Base-by-base conservation (phyloP, 2,888 invertebrate genomes). In the Athrips mouffetella region DNA sequence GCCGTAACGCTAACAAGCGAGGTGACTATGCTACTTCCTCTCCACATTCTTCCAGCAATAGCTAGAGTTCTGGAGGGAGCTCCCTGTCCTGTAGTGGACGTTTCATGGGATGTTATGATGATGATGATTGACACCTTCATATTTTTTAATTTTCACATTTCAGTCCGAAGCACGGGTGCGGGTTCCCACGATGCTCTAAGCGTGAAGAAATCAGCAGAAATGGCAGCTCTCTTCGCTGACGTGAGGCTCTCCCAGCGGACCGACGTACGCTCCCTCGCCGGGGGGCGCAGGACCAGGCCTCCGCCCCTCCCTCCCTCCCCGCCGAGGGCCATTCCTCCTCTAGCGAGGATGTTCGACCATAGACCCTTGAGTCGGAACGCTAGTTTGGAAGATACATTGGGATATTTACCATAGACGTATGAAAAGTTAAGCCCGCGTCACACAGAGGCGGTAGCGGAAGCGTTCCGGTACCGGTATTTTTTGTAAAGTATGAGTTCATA, bases 191-290 rank as follows among this genome's bases (percentile, higher is more conserved):
- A 94, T 62, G 94, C 95, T 0, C 80, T 96, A 0, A 94, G 95
- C 47, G 94, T 96, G 21, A 96, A 96, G 77, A 96, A 96, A 73
- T 94, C 94, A 2, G 96, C 96, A 0, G 96, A 96, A 76, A 96
- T 96, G 64, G 96, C 96, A 0, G 96, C 96, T 0, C 83, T 96
- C 21, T 96, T 96, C 73, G 94, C 94, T 0, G 94, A 94, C 67
- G 91, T 93, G 37, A 91, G 92, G 29, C 85, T 93, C 0, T 92
- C 91, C 20, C 93, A 93, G 76, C 90, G 93, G 10, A 93, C 93
- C 0, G 93, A 93, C 70, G 92, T 93, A 47, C 76, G 88, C 1
- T 70, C 84, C 0, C 62, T 87, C 10, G 66, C 65, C 25, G 82
- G 57, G 20, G 81, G 69, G 60, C 76, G 72, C 13, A 63, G 70